Evolutionary conservation across 2,888 invertebrate genomes (phyloP).

Genomic region (Thymelicus acteon): DNA sequence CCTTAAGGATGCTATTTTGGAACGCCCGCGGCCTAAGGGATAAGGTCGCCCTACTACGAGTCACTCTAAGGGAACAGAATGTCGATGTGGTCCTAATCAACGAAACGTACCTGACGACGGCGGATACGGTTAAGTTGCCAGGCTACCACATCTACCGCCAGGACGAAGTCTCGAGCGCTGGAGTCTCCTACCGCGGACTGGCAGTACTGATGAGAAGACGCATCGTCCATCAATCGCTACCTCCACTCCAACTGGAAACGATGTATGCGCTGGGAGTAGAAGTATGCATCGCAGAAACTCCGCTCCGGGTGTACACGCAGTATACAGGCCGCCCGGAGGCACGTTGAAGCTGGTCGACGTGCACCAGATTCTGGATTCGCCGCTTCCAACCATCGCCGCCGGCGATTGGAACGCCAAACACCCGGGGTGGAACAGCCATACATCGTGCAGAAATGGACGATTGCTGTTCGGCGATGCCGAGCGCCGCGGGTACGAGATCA

Average conservation of each 20-base stretch:
- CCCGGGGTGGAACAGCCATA: slow-evolving; percentile 37
- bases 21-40: slow-evolving; percentile 13
- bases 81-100: neutral
- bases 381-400: slow-evolving; percentile 14
- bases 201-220: slow-evolving; percentile 30
- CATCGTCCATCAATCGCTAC: slow-evolving; percentile 35
- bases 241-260: neutral
- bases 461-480: too few species aligned
- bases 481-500: too few species aligned
- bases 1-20: slow-evolving; percentile 5
- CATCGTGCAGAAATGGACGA: neutral
- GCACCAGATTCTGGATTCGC: neutral
- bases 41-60: slow-evolving; percentile 13
- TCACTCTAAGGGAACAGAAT: slow-evolving; percentile 12
- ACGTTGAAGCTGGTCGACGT: neutral
- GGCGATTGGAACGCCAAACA: slow-evolving; percentile 41
- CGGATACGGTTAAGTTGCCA: slow-evolving; percentile 1
- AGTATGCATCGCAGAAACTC: neutral
- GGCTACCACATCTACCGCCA: slow-evolving; percentile 18
- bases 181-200: slow-evolving; percentile 18
- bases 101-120: slow-evolving; percentile 10
- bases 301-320: slow-evolving; percentile 25
- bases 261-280: slow-evolving; percentile 38
- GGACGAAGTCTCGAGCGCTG: neutral
- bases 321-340: slow-evolving; percentile 33